A percentile compares a stretch with the other conserved stretches of the same genome.
Conservation (phyloP, 2,888 invertebrate genomes). For the Phasia obesa region DNA sequence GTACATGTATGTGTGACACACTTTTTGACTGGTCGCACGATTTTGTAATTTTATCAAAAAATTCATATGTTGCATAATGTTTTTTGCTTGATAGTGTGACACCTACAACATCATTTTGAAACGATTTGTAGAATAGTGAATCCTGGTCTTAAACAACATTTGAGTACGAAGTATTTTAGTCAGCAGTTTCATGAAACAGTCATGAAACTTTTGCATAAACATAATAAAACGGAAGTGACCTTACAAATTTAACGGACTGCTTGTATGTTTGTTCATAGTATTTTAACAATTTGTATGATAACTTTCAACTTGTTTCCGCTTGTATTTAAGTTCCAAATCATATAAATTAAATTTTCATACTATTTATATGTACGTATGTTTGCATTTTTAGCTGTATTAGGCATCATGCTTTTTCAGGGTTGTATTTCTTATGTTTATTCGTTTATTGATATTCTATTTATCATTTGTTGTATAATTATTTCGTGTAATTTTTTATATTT, state of each 20-base stretch:
- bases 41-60: too few relatives aligned
- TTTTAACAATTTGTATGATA: not conserved
- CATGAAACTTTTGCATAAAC: not conserved
- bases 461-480: conserved; percentile 35
- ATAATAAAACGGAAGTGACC: not conserved
- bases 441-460: conserved; percentile 16
- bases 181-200: too few relatives aligned
- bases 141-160: too few relatives aligned
- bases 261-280: not conserved
- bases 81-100: too few relatives aligned
- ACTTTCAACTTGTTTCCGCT: not conserved
- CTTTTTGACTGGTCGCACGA: too few relatives aligned
- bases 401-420: conserved; percentile 46
- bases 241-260: not conserved
- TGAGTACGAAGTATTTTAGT: too few relatives aligned
- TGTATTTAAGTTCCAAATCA: conserved; percentile 20
- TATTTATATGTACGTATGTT: too few relatives aligned
- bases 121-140: too few relatives aligned
- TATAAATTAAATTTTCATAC: conserved; percentile 34
- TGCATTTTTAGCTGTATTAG: conserved; percentile 43
- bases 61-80: too few relatives aligned
- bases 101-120: too few relatives aligned
- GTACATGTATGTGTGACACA: too few relatives aligned
- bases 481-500: conserved; percentile 27
- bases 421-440: conserved; percentile 21